Base-by-base conservation (phyloP, 2,888 invertebrate species). In the Blera fallax region DNA sequence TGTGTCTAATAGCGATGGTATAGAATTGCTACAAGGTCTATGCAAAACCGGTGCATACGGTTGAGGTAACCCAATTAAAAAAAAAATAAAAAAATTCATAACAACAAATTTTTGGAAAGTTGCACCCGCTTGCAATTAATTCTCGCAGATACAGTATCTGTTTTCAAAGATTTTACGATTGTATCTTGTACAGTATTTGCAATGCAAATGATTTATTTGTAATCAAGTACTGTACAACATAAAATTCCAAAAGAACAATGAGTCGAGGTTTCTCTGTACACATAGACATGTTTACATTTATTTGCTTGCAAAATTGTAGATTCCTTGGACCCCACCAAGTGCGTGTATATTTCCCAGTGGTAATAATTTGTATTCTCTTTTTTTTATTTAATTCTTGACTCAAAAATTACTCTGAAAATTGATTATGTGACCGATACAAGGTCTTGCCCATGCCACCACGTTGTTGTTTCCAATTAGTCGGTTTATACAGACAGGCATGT, bases 21-120 rank as follows among this genome's bases (percentile, higher is more conserved):
- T 73, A 60, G 65, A 72, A 60, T 72, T 45, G 43, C 60, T 24
- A 37, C 83, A 84, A 84, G 83, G 83, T 74, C 74, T 72, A 50
- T 50, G 52, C 16, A 65, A 45, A 65, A 45, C 52, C 65, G 52
- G 69, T 67, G 76, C 60, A 43, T 52, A 37, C 32, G 34, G 14
- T 52, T 60, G 16, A 48, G 27, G 10, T 60, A 80, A 65, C 60
- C 60, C 60, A 74, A 45, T 54, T 64, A 27, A 60, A 14, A 27
- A 27, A 45, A 58, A 16, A 54, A 54, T 16, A 24, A 24, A 24
- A 24, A 45, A 21, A 45, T 45, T 34, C 65, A 54, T 16, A 81
- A 81, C 56, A 69, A 69, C 29, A 18, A 29, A 40, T 83, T 82
- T 82, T 79, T 84, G 83, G 83, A 84, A 84, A 84, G 83, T 84